Base-by-base conservation (phyloP, 2,113 vertebrate genomes). In the Microcebus murinus region DNA sequence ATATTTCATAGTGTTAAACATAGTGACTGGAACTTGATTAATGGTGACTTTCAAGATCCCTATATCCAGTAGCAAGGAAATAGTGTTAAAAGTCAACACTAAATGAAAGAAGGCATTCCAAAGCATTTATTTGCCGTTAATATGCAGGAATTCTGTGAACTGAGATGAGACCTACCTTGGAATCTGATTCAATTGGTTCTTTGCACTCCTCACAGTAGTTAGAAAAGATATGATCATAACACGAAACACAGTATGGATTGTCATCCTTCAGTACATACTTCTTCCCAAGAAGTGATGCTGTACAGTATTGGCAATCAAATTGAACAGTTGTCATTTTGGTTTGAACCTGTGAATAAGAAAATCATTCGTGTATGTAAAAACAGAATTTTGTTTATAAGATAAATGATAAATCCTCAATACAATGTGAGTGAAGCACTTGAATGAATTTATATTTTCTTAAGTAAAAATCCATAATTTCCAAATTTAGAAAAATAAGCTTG, bases 281-380 rank as follows among this genome's bases (percentile, higher is more conserved):
- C 98, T 99, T 99, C 82, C 99, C 99, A 95, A 99, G 98, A 96
- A 99, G 99, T 34, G 99, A 98, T 45, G 99, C 98, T 98, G 99
- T 99, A 98, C 99, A 99, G 97, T 99, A 99, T 96, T 99, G 99
- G 91, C 99, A 99, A 81, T 99, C 98, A 68, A 99, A 98, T 3
- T 97, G 98, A 86, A 97, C 97, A n/a, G 95, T 98, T 79, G 98
- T 98, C 99, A 99, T 99, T 94, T 97, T 97, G n/a, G 45, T 80
- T 88, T 82, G 45, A 83, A 52, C 0, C 50, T 97, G 91, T 25
- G 91, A 96, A 98, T 68, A 34, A 94, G 89, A 97, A 94, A 97
- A 68, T 20, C n/a, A 91, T 74, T 87, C 52, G 57, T 10, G 2
- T 59, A 61, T 61, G 55, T 52, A 52, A 93, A 86, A 90, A 42